Base-by-base conservation (phyloP, 2,888 invertebrate genomes). In the Ceriagrion tenellum region DNA sequence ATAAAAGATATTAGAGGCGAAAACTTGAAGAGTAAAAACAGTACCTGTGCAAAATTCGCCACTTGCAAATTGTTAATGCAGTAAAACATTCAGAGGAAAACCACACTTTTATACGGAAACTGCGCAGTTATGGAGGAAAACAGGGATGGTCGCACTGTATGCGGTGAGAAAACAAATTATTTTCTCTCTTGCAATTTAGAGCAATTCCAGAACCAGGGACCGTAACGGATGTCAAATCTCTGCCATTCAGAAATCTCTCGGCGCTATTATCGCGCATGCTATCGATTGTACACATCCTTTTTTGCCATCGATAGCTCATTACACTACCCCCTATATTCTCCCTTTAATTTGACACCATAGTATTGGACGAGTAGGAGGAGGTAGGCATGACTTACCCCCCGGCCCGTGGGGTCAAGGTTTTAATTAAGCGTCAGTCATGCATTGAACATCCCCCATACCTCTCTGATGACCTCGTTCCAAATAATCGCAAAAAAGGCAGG, bases 371-470 rank as follows among this genome's bases (percentile, higher is more conserved):
- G 81, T 35, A 30, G 81, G 12, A 69, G 23, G 69, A 81, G 81
- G 30, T 35, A 35, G 81, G 81, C 81, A 81, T 35, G 81, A 35
- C 30, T 81, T 3, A 59, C 8, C 69, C 93, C 69, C n/a, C 47
- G n/a, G 69, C 47, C 63, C 47, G 16, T 55, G 69, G n/a, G 93
- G 59, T 91, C 91, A 56, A 91, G 63, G 91, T 91, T 93, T 93
- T 93, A 93, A 93, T 93, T 93, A 93, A 69, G 47, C 69, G 63
- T 47, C 63, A 93, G 13, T 93, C 93, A 69, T 93, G 63, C 40
- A 93, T 69, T 69, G 93, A 93, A 47, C 93, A 63, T 69, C 93
- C 26, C 81, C 93, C 91, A 20, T 47, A 23, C n/a, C 63, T 93
- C 63, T 63, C 69, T 47, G 47, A 47, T 69, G 93, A 93, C 93